Evolutionary conservation across 2,888 invertebrate genomes (phyloP).

Genomic region (Lasius fuliginosus): DNA sequence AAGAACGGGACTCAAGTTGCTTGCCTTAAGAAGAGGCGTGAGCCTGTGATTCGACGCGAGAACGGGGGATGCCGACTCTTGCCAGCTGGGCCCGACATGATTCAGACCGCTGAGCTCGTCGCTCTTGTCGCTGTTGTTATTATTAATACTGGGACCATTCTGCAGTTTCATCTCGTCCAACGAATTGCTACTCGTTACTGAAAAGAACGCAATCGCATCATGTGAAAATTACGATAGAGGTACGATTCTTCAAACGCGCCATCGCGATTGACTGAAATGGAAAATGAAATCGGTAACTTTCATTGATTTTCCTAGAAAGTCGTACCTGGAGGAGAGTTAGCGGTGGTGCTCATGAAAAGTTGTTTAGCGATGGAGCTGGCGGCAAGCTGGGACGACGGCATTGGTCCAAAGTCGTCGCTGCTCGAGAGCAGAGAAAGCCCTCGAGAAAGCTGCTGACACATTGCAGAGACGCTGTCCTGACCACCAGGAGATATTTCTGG

Average conservation of each 20-base stretch:
- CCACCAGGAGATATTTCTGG: conserved; percentile 92
- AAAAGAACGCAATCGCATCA: conserved; percentile 5
- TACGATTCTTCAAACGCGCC: neutral
- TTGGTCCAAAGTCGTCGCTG: conserved; percentile 86
- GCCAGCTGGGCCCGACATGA: conserved; percentile 78
- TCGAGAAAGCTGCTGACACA: conserved; percentile 93
- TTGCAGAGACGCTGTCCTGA: conserved; percentile 91
- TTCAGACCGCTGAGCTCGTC: conserved; percentile 69
- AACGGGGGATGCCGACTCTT: conserved; percentile 79
- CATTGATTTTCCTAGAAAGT: neutral
- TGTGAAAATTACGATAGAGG: neutral
- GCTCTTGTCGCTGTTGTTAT: conserved; percentile 74
- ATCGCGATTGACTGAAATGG: neutral
- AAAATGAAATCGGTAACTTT: neutral
- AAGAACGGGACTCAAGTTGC: conserved; percentile 81
- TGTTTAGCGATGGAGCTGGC: conserved; percentile 80
- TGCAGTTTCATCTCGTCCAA: conserved; percentile 83
- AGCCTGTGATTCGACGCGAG: conserved; percentile 78
- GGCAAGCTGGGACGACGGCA: conserved; percentile 74
- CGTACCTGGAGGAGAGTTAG: conserved; percentile 76
- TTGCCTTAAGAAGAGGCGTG: conserved; percentile 81
- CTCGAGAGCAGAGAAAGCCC: conserved; percentile 92
- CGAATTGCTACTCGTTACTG: conserved; percentile 83
- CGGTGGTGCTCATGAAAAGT: conserved; percentile 75
- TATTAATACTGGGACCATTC: conserved; percentile 78